phyloP scores from a whole-genome alignment of 2,113 vertebrate genomes.

The Salvelinus sp. region DNA sequence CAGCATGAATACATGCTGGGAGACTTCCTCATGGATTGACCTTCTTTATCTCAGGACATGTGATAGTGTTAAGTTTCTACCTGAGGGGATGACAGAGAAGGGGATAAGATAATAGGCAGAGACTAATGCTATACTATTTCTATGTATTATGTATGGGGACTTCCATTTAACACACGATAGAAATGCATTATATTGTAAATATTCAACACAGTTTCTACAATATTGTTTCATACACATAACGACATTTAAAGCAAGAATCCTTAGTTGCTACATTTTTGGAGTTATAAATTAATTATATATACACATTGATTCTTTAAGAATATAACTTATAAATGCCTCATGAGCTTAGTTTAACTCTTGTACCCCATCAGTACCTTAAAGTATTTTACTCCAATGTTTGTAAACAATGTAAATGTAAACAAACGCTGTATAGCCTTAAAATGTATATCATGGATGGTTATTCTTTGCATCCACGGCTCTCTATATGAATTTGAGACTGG shows the following conservation, averaged over 20 bases:
- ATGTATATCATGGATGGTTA: too few species aligned
- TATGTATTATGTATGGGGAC: neutral
- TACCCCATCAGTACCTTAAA: too few species aligned
- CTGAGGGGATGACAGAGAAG: neutral
- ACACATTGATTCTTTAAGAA: too few species aligned
- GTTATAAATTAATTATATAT: too few species aligned
- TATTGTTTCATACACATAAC: neutral
- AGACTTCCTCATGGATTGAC: neutral
- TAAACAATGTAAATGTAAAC: too few species aligned
- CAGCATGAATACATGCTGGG: neutral
- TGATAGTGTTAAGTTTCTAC: neutral
- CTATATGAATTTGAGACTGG: too few species aligned
- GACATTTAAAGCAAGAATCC: neutral
- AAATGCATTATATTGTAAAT: neutral
- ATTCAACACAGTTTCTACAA: neutral
- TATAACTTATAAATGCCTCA: too few species aligned
- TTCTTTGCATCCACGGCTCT: too few species aligned
- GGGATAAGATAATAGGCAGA: neutral
- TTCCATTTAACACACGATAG: neutral
- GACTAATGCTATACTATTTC: neutral
- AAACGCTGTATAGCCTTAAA: too few species aligned
- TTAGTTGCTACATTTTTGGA: too few species aligned
- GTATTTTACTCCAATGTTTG: too few species aligned
- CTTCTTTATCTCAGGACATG: neutral
- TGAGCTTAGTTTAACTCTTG: too few species aligned